Base-by-base conservation (phyloP, 2,888 invertebrate genomes). In the Malthinus flaveolus region DNA sequence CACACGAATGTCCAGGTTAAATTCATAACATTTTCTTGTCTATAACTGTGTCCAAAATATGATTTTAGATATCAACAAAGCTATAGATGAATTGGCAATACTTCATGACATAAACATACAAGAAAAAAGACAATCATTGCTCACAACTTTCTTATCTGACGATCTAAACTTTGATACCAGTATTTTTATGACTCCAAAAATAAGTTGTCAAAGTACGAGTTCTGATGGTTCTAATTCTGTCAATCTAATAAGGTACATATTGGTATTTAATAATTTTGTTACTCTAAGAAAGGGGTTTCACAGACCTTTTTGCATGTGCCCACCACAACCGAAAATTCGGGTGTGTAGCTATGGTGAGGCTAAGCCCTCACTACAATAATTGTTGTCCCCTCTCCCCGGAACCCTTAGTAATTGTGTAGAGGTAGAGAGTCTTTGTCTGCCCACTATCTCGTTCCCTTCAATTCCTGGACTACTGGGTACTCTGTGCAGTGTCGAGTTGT, bases 11-110 rank as follows among this genome's bases (percentile, higher is more conserved):
- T 61, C 78, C 79, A 53, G 72, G 73, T 75, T 67, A 45, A 33
- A 32, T 9, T 42, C 1, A 9, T 10, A 37, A 7, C 6, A 31
- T 46, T 35, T 33, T 31, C 23, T 42, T 34, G n/a, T n/a, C 9
- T 31, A 7, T 42, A 33, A 54, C 44, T 53, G 5, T 23, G 23
- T 23, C 23, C 3, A 3, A 23, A 23, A 23, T 23, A 23, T 23
- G 2, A 23, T 66, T 70, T 60, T 55, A 75, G 81, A 82, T 64
- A 80, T 84, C 32, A 83, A 83, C 69, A 73, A 74, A 49, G 81
- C 81, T 1, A 80, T 78, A 2, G 75, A 78, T 55, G 76, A 75
- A 8, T 66, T 84, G 3, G 76, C 78, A 1, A 64, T 69, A 42
- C 61, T 83, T 33, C 80, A 79, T 58, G 66, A 71, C n/a, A 67